Base-by-base conservation (phyloP, 2,113 vertebrate species). In the Phoxinus phoxinus region DNA sequence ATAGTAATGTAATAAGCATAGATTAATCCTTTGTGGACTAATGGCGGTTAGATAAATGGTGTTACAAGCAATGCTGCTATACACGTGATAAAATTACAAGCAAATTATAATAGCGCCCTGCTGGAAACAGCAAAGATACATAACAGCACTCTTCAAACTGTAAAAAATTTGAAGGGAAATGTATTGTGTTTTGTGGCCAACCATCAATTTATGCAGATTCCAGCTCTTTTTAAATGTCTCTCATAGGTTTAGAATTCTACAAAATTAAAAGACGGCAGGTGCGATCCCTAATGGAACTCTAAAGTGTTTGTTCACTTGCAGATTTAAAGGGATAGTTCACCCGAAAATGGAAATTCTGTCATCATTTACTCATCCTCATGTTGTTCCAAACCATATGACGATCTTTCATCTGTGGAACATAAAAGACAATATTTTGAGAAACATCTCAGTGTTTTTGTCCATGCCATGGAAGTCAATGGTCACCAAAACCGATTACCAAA, bases 1-100 rank as follows among this genome's bases (percentile, higher is more conserved):
- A 84, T 84, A 71, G 53, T n/a, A 58, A 85, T 84, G 63, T 44
- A 65, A 65, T 82, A 69, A 35, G 30, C 76, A 59, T 83, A 71
- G 25, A 83, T 72, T n/a, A 83, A 56, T 83, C 30, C 30, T 56
- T 41, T 0, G 6, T 48, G 8, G 10, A 23, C 6, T 72, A 83
- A 83, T 72, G 27, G 41, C 12, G 48, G 44, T 72, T 83, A 83
- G 12, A 83, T 83, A 83, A 83, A 71, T 72, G 30, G 32, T 35
- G 63, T 71, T 53, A 56, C 65, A 56, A 56, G 46, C 73, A 76
- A 19, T 53, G 73, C 46, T 51, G 25, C 73, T 53, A 76, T 30
- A 27, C 44, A 61, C 12, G 23, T 61, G 58, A 63, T 63, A 9
- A 19, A 80, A 80, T 63, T 63, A n/a, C 23, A 80, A 63, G n/a